Evolutionary conservation across 2,888 invertebrate genomes (phyloP), one percentile per base, ranked within the genome.

Genomic region (Panopea generosa): DNA sequence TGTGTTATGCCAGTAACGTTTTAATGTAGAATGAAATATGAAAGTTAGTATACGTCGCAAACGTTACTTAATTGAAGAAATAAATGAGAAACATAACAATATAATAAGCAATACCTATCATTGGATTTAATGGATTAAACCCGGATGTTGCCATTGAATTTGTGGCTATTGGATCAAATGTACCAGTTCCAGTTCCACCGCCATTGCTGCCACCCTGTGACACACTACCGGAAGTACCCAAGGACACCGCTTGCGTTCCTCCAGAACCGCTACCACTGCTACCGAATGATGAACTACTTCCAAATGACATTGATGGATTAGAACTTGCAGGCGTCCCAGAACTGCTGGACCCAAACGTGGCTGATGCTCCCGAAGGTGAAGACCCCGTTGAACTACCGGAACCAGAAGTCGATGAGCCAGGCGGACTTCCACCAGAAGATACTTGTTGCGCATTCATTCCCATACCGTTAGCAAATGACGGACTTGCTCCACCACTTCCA

Each of bases 91-190:
- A n/a, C n/a, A n/a, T n/a, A n/a, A n/a, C n/a, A n/a, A n/a, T n/a
- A n/a, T n/a, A n/a, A n/a, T n/a, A n/a, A n/a, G n/a, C n/a, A n/a
- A 60, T 63, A 84, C 84, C 84, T 50, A 82, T 60, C 49, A 79
- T 65, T 20, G 84, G 84, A 55, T 78, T 84, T 7, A 84, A 55
- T 22, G 84, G 84, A 38, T 84, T 84, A 50, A 84, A 84, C 27
- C 84, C 84, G 2, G 77, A 59, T 4, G 84, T 84, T 40, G 76
- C 79, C 67, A 78, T 74, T 16, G 75, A 70, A 47, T 84, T 84
- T 22, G 84, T 71, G 27, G 72, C 59, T 2, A 81, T 60, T 9
- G 84, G 84, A 69, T 84, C 84, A 73, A 77, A 84, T 9, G 43
- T 59, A 4, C 57, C 11, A 0, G 33, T 29, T 16, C 45, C 52